A percentile compares a stretch with the other conserved stretches of the same genome.
Conservation (phyloP, 2,797 vertebrate species). For the Limosa lapponica region DNA sequence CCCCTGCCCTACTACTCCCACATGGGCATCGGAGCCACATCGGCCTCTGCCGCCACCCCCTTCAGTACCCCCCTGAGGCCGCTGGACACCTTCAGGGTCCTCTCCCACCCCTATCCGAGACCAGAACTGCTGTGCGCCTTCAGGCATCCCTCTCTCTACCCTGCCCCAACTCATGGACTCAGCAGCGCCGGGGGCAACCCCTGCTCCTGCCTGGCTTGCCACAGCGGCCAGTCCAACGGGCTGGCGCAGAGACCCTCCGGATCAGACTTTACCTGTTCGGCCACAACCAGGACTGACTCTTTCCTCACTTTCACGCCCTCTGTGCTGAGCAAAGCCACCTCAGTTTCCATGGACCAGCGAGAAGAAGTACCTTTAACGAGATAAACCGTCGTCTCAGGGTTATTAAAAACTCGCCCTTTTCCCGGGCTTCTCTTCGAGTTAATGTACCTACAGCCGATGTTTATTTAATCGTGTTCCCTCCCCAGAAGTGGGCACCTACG, state of each 20-base stretch:
- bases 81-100: slow-evolving; percentile 94
- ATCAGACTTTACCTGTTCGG: slow-evolving; percentile 93
- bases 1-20: slow-evolving; percentile 96
- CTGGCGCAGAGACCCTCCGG: slow-evolving; percentile 85
- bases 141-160: slow-evolving; percentile 93
- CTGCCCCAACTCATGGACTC: slow-evolving; percentile 88
- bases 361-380: slow-evolving; percentile 98
- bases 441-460: background rate
- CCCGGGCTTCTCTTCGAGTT: background rate
- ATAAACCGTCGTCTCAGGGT: slow-evolving; percentile 81
- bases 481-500: background rate
- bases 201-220: slow-evolving; percentile 94
- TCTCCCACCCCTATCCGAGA: slow-evolving; percentile 94
- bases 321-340: slow-evolving; percentile 93
- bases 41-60: slow-evolving; percentile 84
- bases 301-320: slow-evolving; percentile 97
- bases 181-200: slow-evolving; percentile 83
- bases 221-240: slow-evolving; percentile 87
- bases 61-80: slow-evolving; percentile 92
- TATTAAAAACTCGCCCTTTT: slow-evolving; percentile 14
- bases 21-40: slow-evolving; percentile 86
- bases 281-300: slow-evolving; percentile 93
- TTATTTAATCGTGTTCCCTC: slow-evolving; percentile 51
- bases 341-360: slow-evolving; percentile 94
- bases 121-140: slow-evolving; percentile 98